These are phyloP conservation scores for Edolisoma coerulescens DNA, from an alignment of 2,113 vertebrate species.

Conservation along the genomic window DNA sequence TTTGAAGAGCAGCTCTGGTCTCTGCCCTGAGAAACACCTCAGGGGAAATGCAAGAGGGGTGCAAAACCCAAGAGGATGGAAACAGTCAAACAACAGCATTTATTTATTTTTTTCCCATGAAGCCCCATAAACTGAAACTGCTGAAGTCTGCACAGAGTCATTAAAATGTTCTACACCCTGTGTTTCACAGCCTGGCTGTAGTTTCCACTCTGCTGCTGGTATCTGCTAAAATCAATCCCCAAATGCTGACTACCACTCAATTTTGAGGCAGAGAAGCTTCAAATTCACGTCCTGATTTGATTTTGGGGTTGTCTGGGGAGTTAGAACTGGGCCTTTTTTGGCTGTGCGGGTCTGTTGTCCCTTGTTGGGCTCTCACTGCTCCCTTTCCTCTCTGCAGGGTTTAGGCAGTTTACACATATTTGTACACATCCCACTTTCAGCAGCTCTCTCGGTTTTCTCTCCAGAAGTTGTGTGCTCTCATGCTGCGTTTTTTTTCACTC, in stretches of 20 bases:
- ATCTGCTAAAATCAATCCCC: background rate
- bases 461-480: slow-evolving; percentile 41
- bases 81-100: background rate
- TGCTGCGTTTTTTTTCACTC: background rate
- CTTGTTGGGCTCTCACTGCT: background rate
- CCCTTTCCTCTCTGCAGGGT: background rate
- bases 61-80: background rate
- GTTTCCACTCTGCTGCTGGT: slow-evolving; percentile 23
- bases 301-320: background rate
- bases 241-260: background rate
- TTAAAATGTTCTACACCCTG: background rate
- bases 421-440: slow-evolving; percentile 15
- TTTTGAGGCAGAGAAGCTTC: background rate
- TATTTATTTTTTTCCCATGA: background rate
- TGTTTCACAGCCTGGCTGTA: background rate
- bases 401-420: slow-evolving; percentile 1
- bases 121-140: slow-evolving; percentile 20
- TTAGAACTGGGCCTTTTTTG: background rate
- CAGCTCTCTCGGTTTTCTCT: background rate
- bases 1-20: background rate
- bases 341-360: background rate
- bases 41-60: background rate
- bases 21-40: background rate
- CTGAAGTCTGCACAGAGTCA: slow-evolving; percentile 4
- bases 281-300: background rate